Base-by-base conservation (phyloP, 1,140 invertebrate genomes). In the Drosophila neocordata region DNA sequence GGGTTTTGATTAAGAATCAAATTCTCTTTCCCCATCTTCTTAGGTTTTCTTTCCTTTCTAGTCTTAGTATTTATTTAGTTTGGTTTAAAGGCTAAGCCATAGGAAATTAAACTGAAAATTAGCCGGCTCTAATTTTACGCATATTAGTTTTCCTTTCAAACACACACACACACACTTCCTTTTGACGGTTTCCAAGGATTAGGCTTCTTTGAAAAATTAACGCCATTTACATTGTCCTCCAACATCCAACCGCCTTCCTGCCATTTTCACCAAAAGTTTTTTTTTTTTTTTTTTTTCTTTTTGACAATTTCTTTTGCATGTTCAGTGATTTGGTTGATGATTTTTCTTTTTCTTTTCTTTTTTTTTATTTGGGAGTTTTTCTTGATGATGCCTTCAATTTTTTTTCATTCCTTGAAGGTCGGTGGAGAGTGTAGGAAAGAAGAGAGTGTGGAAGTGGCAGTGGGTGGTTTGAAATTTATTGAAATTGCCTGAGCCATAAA, bases 271-370 rank as follows among this genome's bases (percentile, higher is more conserved):
- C 35, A 37, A 37, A 11, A 11, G 9, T 37, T 11, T 11, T 38
- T n/a, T n/a, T 38, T 13, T n/a, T 38, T n/a, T 38, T 13, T n/a
- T 35, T 7, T 48, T 48, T 48, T 20, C 41, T 48, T 48, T 48
- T 48, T 48, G 41, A 48, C 41, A 48, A 48, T 48, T 48, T 48
- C 41, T 48, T 48, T 48, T 48, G 41, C 41, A 48, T 48, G 41
- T 48, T 48, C 71, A 82, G 44, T 82, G 79, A 82, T 78, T 82
- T 82, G 53, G 70, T 61, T 65, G 78, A 81, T 81, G 62, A 77
- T 73, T 81, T 81, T 73, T 81, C 72, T 80, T 74, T 66, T 59
- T 34, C 11, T 8, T 24, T 44, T 37, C n/a, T 59, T 34, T 15
- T 4, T 18, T 35, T 44, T 15, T 62, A 60, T 55, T 38, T 8